These are phyloP conservation scores for Nomada ruficornis DNA, from an alignment of 2,888 invertebrate species.

Conservation along the genomic window DNA sequence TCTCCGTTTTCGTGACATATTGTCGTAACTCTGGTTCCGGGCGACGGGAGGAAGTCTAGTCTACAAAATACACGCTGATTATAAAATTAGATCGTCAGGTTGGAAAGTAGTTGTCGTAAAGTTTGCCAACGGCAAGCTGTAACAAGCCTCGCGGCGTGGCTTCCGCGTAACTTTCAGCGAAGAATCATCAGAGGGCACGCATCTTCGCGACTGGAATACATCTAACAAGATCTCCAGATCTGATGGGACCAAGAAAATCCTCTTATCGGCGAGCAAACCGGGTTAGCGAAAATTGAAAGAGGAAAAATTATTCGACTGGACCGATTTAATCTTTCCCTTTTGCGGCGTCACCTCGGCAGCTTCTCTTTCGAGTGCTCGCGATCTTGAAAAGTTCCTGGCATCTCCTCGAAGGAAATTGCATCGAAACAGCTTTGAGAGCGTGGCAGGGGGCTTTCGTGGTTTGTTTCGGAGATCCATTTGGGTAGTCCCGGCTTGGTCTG, in stretches of 20 bases:
- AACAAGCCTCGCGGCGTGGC: constrained; percentile 1
- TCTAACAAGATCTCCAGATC: background rate
- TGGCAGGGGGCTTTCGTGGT: background rate
- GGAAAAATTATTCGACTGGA: constrained; percentile 10
- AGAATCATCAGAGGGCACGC: background rate
- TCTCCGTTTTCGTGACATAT: background rate
- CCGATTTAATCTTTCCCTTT: constrained; percentile 2
- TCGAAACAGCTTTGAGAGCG: background rate
- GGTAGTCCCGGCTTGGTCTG: background rate
- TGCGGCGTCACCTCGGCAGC: background rate
- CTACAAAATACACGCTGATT: constrained; percentile 3
- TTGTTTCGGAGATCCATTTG: constrained; percentile 5
- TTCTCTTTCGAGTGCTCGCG: background rate
- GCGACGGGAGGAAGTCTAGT: background rate
- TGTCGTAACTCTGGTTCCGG: background rate
- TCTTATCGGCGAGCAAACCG: background rate
- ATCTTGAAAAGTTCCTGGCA: background rate
- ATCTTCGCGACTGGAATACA: background rate
- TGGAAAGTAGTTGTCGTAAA: background rate
- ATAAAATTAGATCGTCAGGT: background rate
- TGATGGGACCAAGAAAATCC: background rate
- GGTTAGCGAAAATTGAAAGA: background rate
- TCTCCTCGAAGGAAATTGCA: background rate
- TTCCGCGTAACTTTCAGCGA: background rate
- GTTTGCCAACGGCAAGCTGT: constrained; percentile 1